These are phyloP conservation scores for Cryptosula pallasiana DNA, from an alignment of 2,888 invertebrate genomes.

Conservation along the genomic window DNA sequence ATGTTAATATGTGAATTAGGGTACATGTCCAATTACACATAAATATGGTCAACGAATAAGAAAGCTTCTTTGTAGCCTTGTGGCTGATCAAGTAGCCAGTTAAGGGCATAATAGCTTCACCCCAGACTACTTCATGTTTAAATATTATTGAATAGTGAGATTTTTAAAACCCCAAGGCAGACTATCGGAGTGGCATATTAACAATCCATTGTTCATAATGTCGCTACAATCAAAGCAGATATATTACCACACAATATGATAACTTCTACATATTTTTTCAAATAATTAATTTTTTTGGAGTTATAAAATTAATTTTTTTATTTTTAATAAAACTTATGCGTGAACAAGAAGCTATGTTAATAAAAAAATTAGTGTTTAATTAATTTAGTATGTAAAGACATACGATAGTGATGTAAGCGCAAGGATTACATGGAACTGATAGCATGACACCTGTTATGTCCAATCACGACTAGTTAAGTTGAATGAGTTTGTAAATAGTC, in stretches of 20 bases:
- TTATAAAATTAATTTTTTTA: too few species aligned
- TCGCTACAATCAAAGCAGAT: not conserved
- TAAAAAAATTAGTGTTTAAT: too few species aligned
- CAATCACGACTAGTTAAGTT: not conserved
- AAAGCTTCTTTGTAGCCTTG: not conserved
- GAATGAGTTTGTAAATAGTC: too few species aligned
- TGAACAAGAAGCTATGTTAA: too few species aligned
- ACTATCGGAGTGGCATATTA: conserved; percentile 13
- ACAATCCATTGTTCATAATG: not conserved
- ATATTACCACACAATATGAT: too few species aligned
- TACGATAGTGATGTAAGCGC: too few species aligned
- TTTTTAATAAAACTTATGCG: too few species aligned
- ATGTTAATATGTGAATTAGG: not conserved
- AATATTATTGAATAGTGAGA: not conserved
- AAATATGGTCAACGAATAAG: not conserved
- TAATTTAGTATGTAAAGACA: too few species aligned
- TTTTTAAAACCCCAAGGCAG: conserved; percentile 16
- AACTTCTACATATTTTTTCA: too few species aligned
- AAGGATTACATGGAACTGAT: not conserved
- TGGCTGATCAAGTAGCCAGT: not conserved
- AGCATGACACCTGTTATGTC: not conserved
- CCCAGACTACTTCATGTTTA: not conserved
- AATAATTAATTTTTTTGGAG: too few species aligned
- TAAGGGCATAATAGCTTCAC: not conserved
- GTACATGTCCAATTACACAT: conserved; percentile 20